These are phyloP conservation scores for Microtus obscurus DNA, from an alignment of 2,797 vertebrate species.

Conservation along the genomic window DNA sequence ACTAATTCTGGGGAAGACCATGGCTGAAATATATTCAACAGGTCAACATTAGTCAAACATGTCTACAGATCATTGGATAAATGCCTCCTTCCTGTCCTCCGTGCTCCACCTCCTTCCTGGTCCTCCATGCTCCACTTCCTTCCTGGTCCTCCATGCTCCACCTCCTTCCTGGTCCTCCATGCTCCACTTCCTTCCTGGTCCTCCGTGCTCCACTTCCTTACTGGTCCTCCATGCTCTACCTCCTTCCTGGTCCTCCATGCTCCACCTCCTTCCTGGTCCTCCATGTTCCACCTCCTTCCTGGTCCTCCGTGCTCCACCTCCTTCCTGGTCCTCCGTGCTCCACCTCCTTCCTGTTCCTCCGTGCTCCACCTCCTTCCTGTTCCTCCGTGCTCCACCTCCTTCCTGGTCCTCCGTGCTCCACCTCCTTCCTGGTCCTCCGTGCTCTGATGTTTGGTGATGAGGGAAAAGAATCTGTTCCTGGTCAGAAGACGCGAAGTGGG, in stretches of 20 bases:
- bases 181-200: not conserved
- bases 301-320: not conserved
- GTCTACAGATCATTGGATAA: not conserved
- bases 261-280: not conserved
- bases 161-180: not conserved
- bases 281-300: not conserved
- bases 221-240: not conserved
- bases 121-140: not conserved
- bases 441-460: not conserved
- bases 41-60: not conserved
- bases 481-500: not conserved
- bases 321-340: not conserved
- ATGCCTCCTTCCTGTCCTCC: not conserved
- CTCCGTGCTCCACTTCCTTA: not conserved
- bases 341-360: not conserved
- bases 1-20: not conserved
- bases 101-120: not conserved
- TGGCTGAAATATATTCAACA: not conserved
- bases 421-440: not conserved
- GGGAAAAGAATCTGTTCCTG: not conserved
- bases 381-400: not conserved
- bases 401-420: not conserved
- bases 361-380: not conserved
- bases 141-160: not conserved
- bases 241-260: not conserved